Evolutionary conservation across 2,888 invertebrate genomes (phyloP), one percentile per base, ranked within the genome.

Genomic region (Hyalella azteca): DNA sequence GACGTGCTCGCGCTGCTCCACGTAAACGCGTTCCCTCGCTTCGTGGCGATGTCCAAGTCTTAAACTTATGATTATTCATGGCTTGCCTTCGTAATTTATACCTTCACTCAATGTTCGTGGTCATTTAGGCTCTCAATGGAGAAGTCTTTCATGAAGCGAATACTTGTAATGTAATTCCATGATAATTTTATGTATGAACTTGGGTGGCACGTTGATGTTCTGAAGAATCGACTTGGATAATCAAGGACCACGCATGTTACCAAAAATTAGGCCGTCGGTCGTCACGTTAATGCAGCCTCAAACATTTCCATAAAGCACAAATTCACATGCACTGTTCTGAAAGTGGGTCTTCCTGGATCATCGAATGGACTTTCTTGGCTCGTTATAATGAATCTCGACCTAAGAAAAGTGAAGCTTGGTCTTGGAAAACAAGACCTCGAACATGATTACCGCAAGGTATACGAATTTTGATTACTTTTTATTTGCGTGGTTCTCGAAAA

Each of bases 181-280:
- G 66, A 36, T 66, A 66, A 66, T 66, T 66, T 66, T 66, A 66
- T 66, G 66, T 66, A 66, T 66, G 66, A 66, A 66, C 66, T 36
- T 66, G 66, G 66, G 66, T 36, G 66, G 66, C 36, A 36, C 32
- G 36, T 66, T 66, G 66, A 66, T 66, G 66, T 66, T 29, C 66
- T 5, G 66, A 66, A 66, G 39, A 66, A 66, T 66, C 36, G 66
- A 36, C 29, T 66, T 66, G 39, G 66, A 36, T 66, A 66, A 66
- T 32, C 66, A 66, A 15, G 66, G 36, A 19, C 66, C 36, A 36
- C 19, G 15, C 66, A 66, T 29, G 66, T 66, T 29, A 66, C 66
- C 39, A 66, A 66, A 66, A 66, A 36, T 66, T 36, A n/a, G 3
- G 66, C n/a, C 32, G 66, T 36, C 36, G 66, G 66, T 19, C 66